Percentiles rank a stretch among this genome's conserved stretches.
Evolutionary conservation across 1,140 invertebrate species (phyloP).

Genomic region (Bemisia tabaci): DNA sequence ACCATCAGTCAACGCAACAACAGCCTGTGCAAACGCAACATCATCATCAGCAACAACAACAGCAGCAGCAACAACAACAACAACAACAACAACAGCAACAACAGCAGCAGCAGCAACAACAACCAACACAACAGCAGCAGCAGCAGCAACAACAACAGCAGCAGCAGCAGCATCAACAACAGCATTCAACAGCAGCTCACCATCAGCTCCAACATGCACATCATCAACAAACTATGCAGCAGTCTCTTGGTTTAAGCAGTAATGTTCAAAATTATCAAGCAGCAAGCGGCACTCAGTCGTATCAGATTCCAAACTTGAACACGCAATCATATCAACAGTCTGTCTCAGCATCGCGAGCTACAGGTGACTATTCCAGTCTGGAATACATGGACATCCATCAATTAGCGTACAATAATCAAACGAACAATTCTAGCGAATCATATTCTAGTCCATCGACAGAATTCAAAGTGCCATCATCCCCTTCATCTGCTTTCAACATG

Average conservation of each 20-base stretch:
- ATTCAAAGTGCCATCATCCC: not conserved
- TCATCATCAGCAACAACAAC: not conserved
- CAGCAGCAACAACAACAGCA: conserved; percentile 14
- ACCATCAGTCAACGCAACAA: conserved; percentile 15
- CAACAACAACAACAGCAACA: conserved; percentile 15
- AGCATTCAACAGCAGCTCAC: conserved; percentile 16
- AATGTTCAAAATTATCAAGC: not conserved
- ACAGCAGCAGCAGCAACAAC: not conserved
- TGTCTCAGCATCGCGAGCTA: not conserved
- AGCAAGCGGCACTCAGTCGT: not conserved
- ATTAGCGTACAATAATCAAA: not conserved
- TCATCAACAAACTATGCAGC: conserved; percentile 10
- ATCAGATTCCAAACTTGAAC: not conserved
- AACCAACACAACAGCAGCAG: too few species aligned
- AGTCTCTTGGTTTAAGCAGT: not conserved
- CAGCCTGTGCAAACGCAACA: conserved; percentile 1
- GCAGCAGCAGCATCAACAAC: conserved; percentile 11
- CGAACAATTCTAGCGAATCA: not conserved
- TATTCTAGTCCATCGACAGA: not conserved
- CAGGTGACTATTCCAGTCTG: not conserved
- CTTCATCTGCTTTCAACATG: not conserved
- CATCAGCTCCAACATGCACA: conserved; percentile 18
- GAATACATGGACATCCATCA: not conserved
- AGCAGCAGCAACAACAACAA: conserved; percentile 11
- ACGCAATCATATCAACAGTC: not conserved